Conservation (phyloP, 2,113 vertebrate species). For the Ictalurus punctatus region DNA sequence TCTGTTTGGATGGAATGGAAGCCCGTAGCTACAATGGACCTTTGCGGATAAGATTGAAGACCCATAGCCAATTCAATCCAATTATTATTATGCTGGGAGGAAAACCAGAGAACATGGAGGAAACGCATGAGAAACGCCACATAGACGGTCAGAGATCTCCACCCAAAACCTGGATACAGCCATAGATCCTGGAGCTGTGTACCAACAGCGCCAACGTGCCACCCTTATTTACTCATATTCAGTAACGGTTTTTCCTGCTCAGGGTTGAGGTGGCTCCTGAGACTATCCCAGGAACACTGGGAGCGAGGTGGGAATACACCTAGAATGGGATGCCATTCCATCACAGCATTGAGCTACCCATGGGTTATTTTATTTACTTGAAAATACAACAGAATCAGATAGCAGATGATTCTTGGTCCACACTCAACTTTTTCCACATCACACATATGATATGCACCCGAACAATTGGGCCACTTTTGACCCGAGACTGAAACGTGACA, state of each 20-base stretch:
- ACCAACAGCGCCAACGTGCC: neutral
- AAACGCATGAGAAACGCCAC: neutral
- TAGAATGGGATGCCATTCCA: neutral
- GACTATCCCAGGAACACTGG: neutral
- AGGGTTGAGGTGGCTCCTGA: too few relatives aligned
- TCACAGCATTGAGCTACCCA: neutral
- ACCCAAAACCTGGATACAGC: neutral
- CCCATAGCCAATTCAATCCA: neutral
- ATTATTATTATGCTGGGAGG: neutral
- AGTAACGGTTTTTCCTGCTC: neutral
- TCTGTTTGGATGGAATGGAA: neutral
- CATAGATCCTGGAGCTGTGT: neutral
- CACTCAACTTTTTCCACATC: neutral
- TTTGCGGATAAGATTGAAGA: neutral
- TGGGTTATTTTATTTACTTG: neutral
- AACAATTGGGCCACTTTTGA: neutral
- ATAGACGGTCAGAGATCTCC: neutral
- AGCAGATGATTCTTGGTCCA: neutral
- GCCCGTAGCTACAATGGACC: neutral
- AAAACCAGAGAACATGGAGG: neutral
- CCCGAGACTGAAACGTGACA: neutral
- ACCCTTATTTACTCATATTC: neutral
- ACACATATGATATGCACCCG: neutral
- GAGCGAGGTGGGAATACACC: neutral
- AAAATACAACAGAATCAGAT: neutral